Base-by-base conservation (phyloP, 2,113 vertebrate genomes). In the Myotis brandtii region DNA sequence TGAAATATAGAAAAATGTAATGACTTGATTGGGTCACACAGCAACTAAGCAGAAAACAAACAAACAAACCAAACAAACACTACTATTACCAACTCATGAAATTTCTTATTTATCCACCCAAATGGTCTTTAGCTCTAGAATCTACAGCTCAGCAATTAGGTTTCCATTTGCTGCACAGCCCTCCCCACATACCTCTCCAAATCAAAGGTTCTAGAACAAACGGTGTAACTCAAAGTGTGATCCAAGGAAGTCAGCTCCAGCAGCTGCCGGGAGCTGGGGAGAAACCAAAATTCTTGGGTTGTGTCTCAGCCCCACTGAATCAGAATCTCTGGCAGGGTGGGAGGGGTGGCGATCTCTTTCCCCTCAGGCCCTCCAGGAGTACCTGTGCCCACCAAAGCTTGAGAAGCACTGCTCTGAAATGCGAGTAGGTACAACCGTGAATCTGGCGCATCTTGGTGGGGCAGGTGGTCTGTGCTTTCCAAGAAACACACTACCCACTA, bases 151-250 rank as follows among this genome's bases (percentile, higher is more conserved):
- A 86, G 85, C 25, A 40, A 20, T 82, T 48, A 43, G 50, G 21
- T 21, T 76, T 97, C 52, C 54, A 8, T 27, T 90, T 25, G 8
- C 8, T 5, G 37, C 9, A 18, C 21, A 67, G 46, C 50, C 21
- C 16, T 80, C 30, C 43, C 6, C 10, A 21, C 9, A 37, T 12
- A 32, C 32, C 8, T 90, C 34, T 83, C 30, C 30, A 80, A 66
- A 66, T 27, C 52, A 40, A 86, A 85, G 7, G 25, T 88, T 90
- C 93, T 93, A 62, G 88, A 96, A 83, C 2, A 32, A 96, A 89
- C 2, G 14, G 34, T 48, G 12, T 77, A 70, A 67, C 9, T 67
- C 43, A 27, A 80, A 72, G 37, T 25, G 40, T 6, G 21, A 73
- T 56, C 67, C 66, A 27, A 79, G 56, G 72, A 40, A 73, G 25